Evolutionary conservation across 1,140 invertebrate species (phyloP).

Genomic region (Lasaia peninsularis): DNA sequence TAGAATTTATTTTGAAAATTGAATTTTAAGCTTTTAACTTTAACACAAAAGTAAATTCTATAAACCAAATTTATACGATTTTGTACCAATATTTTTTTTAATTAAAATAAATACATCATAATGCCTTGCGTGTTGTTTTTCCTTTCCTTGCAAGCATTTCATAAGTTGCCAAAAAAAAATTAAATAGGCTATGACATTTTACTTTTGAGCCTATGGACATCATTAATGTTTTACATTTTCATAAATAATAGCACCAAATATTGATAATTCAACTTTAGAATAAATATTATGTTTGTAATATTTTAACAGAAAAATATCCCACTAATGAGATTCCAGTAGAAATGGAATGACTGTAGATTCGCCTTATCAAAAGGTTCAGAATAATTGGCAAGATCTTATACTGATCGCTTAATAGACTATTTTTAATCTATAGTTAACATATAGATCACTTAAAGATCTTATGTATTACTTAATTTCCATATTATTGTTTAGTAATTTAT

Average conservation of each 20-base stretch:
- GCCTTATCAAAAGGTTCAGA: conserved; percentile 14
- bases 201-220: conserved; percentile 2
- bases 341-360: conserved; percentile 20
- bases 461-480: conserved; percentile 1
- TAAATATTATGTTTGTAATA: conserved; percentile 13
- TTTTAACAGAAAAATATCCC: conserved; percentile 13
- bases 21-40: too few species aligned
- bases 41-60: too few species aligned
- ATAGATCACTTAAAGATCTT: not conserved
- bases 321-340: conserved; percentile 7
- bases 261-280: not conserved
- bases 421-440: not conserved
- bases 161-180: too few species aligned
- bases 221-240: not conserved
- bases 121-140: too few species aligned
- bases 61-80: too few species aligned
- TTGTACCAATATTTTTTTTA: too few species aligned
- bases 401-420: not conserved
- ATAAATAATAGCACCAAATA: conserved; percentile 23
- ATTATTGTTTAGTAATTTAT: conserved; percentile 15
- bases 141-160: too few species aligned
- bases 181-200: not conserved
- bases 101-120: too few species aligned
- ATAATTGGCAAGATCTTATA: conserved; percentile 19
- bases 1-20: too few species aligned